Base-by-base conservation (phyloP, 2,888 invertebrate genomes). In the Argyresthia goedartella region DNA sequence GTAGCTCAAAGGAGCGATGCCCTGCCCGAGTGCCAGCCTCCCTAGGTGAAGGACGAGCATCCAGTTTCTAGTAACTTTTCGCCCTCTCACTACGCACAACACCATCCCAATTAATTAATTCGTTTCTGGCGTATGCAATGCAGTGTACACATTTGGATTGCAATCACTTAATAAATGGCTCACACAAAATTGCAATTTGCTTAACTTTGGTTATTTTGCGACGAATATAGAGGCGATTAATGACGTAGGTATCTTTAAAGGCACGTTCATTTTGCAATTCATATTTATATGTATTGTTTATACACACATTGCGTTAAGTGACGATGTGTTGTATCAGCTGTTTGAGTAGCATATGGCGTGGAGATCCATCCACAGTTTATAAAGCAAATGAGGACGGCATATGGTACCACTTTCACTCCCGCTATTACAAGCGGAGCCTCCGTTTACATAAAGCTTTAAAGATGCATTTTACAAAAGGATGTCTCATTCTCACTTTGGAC, bases 371-470 rank as follows among this genome's bases (percentile, higher is more conserved):
- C 73, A 74, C 79, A 76, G 74, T 76, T 76, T 70, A 76, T 77
- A 76, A 74, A 76, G 68, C 71, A 76, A 85, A 81, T 78, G 81
- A 79, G 85, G 81, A 71, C 79, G 71, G 69, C 84, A 79, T 81
- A 81, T 85, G 82, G 76, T 74, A 67, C 76, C 76, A 81, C 85
- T 85, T 85, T 86, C 84, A 82, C 85, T 85, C 78, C 73, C 74
- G 48, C 39, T 52, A 44, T 44, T 44, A 44, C 43, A 25, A 6
- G 25, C 25, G 25, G 25, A 25, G 25, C 25, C 25, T 25, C 25
- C 25, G 25, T 25, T 25, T 25, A 25, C 25, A 25, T 25, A 25
- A 25, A 25, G 25, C 25, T 25, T 25, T 4, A 25, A 25, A 2
- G 3, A 25, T 25, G 25, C 25, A 25, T 25, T 25, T 25, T 25